phyloP scores from a whole-genome alignment of 2,113 vertebrate genomes.

The Scomber japonicus region DNA sequence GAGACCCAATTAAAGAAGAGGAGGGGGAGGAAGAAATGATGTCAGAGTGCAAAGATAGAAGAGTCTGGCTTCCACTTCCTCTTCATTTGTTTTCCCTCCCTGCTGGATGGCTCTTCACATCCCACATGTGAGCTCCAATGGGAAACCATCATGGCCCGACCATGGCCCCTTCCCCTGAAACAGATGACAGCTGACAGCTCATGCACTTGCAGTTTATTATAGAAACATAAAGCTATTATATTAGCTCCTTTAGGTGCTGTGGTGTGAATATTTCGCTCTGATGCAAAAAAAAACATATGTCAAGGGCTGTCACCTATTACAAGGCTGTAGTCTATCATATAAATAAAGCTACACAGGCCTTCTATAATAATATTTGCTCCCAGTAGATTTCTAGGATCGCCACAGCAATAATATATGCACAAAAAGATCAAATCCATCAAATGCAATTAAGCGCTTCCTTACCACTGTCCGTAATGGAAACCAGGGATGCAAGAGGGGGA shows the following conservation, averaged over 20 bases:
- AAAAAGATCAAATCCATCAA: not conserved
- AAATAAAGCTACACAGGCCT: too few species aligned
- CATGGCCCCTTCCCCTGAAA: constrained; percentile 56
- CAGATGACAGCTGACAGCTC: not conserved
- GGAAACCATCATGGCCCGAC: constrained; percentile 26
- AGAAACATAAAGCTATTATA: not conserved
- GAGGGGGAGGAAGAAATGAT: not conserved
- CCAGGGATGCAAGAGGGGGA: constrained; percentile 44
- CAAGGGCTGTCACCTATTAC: too few species aligned
- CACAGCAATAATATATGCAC: not conserved
- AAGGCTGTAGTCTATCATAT: too few species aligned
- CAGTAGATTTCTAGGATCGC: too few species aligned
- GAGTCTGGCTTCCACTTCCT: constrained; percentile 33
- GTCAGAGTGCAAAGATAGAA: constrained; percentile 8
- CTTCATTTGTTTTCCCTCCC: constrained; percentile 38
- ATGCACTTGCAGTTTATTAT: not conserved
- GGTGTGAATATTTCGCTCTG: too few species aligned
- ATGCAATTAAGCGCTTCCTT: not conserved
- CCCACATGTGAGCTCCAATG: constrained; percentile 1
- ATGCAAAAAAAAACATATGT: too few species aligned
- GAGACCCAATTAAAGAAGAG: not conserved
- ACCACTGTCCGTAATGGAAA: constrained; percentile 56
- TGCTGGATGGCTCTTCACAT: constrained; percentile 15
- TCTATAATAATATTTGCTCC: too few species aligned
- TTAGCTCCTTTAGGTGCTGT: not conserved